Evolutionary conservation across 2,888 invertebrate species (phyloP).

Genomic region (Osmoderma eremita): DNA sequence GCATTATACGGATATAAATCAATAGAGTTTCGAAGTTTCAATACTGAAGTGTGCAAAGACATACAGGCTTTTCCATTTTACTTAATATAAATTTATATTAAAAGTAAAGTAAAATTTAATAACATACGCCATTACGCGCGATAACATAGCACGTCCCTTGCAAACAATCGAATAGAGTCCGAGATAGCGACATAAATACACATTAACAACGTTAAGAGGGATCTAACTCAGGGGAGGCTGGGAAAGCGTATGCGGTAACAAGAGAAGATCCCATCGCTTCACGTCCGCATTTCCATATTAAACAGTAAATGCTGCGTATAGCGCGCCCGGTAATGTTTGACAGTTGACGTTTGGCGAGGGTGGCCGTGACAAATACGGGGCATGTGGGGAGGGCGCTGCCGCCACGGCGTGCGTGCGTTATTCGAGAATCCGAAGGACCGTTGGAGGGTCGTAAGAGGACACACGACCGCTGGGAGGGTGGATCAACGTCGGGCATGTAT

Average conservation of each 20-base stretch:
- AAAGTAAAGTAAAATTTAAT: neutral
- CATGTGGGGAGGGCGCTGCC: neutral
- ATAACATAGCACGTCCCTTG: neutral
- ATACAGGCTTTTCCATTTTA: too few relatives aligned
- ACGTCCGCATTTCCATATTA: conserved; percentile 34
- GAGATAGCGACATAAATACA: conserved; percentile 34
- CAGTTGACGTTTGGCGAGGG: conserved; percentile 37
- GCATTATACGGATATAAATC: too few relatives aligned
- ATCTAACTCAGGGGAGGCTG: conserved; percentile 6
- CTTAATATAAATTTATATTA: too few relatives aligned
- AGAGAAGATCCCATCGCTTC: conserved; percentile 17
- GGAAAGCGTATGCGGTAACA: conserved; percentile 14
- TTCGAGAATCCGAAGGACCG: conserved; percentile 10
- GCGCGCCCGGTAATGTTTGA: conserved; percentile 30
- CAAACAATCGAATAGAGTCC: conserved; percentile 21
- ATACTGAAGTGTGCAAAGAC: too few relatives aligned
- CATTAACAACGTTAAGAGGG: conserved; percentile 35
- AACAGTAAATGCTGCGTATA: conserved; percentile 5
- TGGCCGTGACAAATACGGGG: conserved; percentile 30
- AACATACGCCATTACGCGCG: neutral
- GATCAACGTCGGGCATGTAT: conserved; percentile 18
- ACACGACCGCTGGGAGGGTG: conserved; percentile 10
- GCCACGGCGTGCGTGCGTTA: conserved; percentile 8
- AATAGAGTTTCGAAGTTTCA: too few relatives aligned
- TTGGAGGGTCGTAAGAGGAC: conserved; percentile 20